These are phyloP conservation scores for Trialeurodes vaporariorum DNA, from an alignment of 1,140 invertebrate genomes.

Conservation along the genomic window DNA sequence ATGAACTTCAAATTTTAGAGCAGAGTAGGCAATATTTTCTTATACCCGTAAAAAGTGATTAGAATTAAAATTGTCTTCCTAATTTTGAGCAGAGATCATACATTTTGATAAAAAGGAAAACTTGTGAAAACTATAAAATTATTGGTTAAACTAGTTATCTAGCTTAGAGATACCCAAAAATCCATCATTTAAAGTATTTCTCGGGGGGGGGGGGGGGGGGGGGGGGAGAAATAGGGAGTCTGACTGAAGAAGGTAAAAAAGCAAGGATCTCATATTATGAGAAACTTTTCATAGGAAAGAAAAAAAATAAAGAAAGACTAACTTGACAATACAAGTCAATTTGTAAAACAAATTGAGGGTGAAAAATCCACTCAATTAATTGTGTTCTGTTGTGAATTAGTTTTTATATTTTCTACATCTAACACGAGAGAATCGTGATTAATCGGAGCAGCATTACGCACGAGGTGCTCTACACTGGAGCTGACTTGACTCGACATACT, in stretches of 20 bases:
- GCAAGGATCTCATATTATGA: too few relatives aligned
- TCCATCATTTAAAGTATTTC: not conserved
- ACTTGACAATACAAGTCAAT: not conserved
- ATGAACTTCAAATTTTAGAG: not conserved
- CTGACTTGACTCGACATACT: conserved; percentile 24
- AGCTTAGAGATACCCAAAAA: not conserved
- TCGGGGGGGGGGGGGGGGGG: too few relatives aligned
- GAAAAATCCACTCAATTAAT: too few relatives aligned
- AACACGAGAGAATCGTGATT: conserved; percentile 33
- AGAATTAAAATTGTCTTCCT: not conserved
- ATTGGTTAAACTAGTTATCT: not conserved
- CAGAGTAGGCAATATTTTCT: not conserved
- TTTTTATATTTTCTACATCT: not conserved
- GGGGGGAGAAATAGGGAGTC: too few relatives aligned
- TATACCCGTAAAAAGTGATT: not conserved
- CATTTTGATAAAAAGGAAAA: not conserved
- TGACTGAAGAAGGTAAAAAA: too few relatives aligned
- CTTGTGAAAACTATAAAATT: not conserved
- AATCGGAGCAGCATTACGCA: conserved; percentile 45
- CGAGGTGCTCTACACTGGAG: conserved; percentile 38
- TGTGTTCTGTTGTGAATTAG: not conserved
- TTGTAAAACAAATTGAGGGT: too few relatives aligned
- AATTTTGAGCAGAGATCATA: not conserved
- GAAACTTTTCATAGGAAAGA: not conserved
- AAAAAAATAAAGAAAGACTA: not conserved